Evolutionary conservation across 2,797 vertebrate species (phyloP).

Genomic region (Cirrhinus mrigala): DNA sequence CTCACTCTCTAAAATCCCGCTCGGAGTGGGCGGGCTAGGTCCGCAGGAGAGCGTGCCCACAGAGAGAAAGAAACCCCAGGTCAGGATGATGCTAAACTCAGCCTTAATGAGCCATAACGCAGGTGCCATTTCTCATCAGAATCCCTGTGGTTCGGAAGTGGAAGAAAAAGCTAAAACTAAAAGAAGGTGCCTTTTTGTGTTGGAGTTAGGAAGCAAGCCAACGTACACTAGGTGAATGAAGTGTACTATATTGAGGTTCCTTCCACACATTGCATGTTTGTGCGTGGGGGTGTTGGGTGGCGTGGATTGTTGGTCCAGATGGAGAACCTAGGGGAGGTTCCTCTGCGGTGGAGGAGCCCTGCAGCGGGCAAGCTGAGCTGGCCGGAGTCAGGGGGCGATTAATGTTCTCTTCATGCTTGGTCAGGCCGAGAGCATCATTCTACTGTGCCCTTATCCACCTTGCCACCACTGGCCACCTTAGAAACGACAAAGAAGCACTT

Average conservation of each 20-base stretch:
- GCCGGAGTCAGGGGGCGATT: slow-evolving; percentile 58
- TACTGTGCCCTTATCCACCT: slow-evolving; percentile 21
- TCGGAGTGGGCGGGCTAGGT: slow-evolving; percentile 41
- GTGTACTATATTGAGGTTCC: slow-evolving; percentile 50
- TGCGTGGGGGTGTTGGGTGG: slow-evolving; percentile 52
- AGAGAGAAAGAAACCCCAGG: slow-evolving; percentile 46
- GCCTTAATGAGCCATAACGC: slow-evolving; percentile 55
- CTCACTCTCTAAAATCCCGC: slow-evolving; percentile 40
- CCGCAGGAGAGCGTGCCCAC: slow-evolving; percentile 41
- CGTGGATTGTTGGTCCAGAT: slow-evolving; percentile 63
- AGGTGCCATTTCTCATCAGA: slow-evolving; percentile 57
- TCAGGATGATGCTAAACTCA: slow-evolving; percentile 54
- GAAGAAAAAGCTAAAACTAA: slow-evolving; percentile 25
- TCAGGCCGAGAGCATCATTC: background rate
- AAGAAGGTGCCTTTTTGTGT: slow-evolving; percentile 3
- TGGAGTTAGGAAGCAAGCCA: background rate
- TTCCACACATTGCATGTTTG: slow-evolving; percentile 37
- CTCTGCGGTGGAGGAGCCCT: slow-evolving; percentile 61
- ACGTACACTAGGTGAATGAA: slow-evolving; percentile 33
- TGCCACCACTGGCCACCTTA: slow-evolving; percentile 59
- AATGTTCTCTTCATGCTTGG: slow-evolving; percentile 39
- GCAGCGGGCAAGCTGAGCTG: slow-evolving; percentile 60
- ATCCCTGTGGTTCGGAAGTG: slow-evolving; percentile 41
- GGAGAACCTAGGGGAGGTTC: slow-evolving; percentile 67
- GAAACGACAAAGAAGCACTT: slow-evolving; percentile 71